A percentile compares a stretch with the other conserved stretches of the same genome.
These are phyloP conservation scores for Trissolcus japonicus DNA, from an alignment of 2,888 invertebrate species.

Conservation along the genomic window DNA sequence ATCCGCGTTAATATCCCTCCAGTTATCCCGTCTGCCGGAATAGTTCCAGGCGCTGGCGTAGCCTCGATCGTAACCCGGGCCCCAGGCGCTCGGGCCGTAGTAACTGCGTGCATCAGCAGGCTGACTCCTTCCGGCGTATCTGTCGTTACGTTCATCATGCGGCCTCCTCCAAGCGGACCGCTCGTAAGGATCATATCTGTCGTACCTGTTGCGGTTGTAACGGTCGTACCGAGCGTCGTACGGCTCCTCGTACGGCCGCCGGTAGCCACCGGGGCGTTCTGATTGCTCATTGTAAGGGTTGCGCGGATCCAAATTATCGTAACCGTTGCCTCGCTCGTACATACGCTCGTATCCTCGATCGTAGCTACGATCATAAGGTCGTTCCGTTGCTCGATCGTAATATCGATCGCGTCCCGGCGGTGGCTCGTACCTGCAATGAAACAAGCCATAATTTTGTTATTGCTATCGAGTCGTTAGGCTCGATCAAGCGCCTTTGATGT, in stretches of 20 bases:
- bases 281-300: slow-evolving; percentile 62
- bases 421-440: slow-evolving; percentile 61
- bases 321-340: slow-evolving; percentile 69
- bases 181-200: slow-evolving; percentile 66
- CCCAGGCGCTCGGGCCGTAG: slow-evolving; percentile 62
- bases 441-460: slow-evolving; percentile 9
- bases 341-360: slow-evolving; percentile 58
- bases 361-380: slow-evolving; percentile 62
- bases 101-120: slow-evolving; percentile 63
- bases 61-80: slow-evolving; percentile 65
- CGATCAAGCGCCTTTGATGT: background rate
- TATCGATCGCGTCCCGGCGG: slow-evolving; percentile 63
- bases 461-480: background rate
- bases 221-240: slow-evolving; percentile 65
- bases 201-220: slow-evolving; percentile 62
- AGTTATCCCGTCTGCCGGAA: slow-evolving; percentile 64
- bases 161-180: slow-evolving; percentile 62
- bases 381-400: slow-evolving; percentile 58
- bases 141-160: slow-evolving; percentile 64
- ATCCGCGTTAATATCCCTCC: slow-evolving; percentile 66
- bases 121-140: slow-evolving; percentile 53
- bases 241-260: slow-evolving; percentile 61
- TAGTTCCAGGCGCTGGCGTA: slow-evolving; percentile 70
- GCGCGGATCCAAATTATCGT: slow-evolving; percentile 67
- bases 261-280: slow-evolving; percentile 61